Conservation (phyloP, 2,797 vertebrate species). For the Eulemur mongoz region DNA sequence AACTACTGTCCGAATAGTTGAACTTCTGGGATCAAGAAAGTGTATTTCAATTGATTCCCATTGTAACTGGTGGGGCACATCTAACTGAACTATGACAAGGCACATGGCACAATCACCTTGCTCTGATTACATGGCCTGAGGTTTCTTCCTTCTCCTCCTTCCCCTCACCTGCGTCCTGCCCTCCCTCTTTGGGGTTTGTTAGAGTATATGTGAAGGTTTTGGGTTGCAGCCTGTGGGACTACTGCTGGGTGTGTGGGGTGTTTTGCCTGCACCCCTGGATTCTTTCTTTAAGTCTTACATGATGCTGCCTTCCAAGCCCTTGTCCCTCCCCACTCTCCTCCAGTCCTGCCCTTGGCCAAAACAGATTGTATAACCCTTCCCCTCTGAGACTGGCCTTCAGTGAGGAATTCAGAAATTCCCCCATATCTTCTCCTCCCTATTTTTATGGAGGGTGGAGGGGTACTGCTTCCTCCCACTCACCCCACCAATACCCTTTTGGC, state of each 20-base stretch:
- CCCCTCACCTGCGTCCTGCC: not conserved
- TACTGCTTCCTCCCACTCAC: conserved; percentile 82
- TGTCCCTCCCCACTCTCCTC: conserved; percentile 58
- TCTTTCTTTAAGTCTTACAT: conserved; percentile 65
- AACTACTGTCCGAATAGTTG: too few relatives aligned
- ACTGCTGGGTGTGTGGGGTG: conserved; percentile 86
- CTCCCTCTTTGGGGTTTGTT: conserved; percentile 82
- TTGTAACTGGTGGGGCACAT: conserved; percentile 86
- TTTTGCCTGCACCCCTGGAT: conserved; percentile 80
- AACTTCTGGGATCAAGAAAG: too few relatives aligned
- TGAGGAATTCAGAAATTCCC: conserved; percentile 83
- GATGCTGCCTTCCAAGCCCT: conserved; percentile 73
- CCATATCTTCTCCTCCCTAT: conserved; percentile 72
- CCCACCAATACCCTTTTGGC: not conserved
- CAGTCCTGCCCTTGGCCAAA: conserved; percentile 77
- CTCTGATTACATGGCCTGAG: conserved; percentile 85
- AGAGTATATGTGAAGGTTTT: conserved; percentile 83
- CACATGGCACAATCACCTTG: conserved; percentile 88
- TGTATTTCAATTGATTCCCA: conserved; percentile 81
- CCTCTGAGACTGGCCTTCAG: conserved; percentile 75
- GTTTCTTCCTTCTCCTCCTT: conserved; percentile 55
- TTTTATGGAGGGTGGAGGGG: conserved; percentile 79
- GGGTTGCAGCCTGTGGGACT: conserved; percentile 84
- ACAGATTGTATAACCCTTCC: conserved; percentile 84
- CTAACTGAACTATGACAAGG: conserved; percentile 89